phyloP scores from a whole-genome alignment of 1,140 invertebrate genomes.

The Diabrotica undecimpunctata region DNA sequence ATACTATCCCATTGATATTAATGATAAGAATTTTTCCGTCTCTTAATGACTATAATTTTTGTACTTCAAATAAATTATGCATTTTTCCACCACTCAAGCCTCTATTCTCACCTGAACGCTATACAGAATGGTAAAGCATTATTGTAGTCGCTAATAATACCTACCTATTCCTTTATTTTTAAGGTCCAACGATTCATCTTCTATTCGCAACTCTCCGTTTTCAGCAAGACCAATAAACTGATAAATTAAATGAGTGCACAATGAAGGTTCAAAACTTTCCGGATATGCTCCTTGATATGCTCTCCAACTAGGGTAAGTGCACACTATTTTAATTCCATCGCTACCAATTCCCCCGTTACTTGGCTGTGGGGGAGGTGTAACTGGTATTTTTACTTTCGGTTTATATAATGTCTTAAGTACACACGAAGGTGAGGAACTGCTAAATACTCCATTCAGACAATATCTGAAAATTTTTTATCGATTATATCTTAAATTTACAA shows the following conservation, averaged over 20 bases:
- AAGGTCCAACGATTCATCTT: slow-evolving; percentile 9
- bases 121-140: too few relatives aligned
- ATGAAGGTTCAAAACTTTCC: slow-evolving; percentile 3
- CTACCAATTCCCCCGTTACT: background rate
- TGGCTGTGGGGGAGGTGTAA: too few relatives aligned
- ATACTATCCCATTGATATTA: too few relatives aligned
- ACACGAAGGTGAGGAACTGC: background rate
- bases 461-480: background rate
- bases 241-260: slow-evolving; percentile 15
- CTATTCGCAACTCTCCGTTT: slow-evolving; percentile 4
- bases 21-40: too few relatives aligned
- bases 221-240: slow-evolving; percentile 1
- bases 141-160: background rate
- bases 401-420: too few relatives aligned
- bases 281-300: background rate
- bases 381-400: too few relatives aligned
- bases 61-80: too few relatives aligned
- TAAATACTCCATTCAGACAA: slow-evolving; percentile 4
- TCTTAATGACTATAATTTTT: too few relatives aligned
- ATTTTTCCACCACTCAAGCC: too few relatives aligned
- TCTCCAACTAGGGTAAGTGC: background rate
- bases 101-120: too few relatives aligned
- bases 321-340: slow-evolving; percentile 6
- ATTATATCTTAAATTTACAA: too few relatives aligned
- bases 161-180: background rate